Conservation (phyloP, 2,113 vertebrate species). For the Eretmochelys imbricata region DNA sequence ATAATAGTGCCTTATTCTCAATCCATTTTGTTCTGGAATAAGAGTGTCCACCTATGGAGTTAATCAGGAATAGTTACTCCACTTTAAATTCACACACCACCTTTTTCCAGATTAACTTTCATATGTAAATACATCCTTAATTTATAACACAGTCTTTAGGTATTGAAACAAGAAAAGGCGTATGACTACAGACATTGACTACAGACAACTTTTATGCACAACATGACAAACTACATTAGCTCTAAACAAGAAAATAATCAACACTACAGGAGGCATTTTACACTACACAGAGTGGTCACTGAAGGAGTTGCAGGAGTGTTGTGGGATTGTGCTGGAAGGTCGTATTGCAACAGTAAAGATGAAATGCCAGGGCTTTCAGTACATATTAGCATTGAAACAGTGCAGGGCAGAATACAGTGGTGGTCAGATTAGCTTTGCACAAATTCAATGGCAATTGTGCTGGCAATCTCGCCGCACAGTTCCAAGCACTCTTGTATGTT, state of each 20-base stretch:
- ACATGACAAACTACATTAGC: neutral
- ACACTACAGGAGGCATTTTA: neutral
- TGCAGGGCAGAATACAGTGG: neutral
- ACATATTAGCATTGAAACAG: neutral
- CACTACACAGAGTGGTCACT: neutral
- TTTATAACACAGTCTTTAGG: neutral
- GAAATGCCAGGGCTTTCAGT: neutral
- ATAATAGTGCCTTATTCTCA: neutral
- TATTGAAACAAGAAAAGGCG: neutral
- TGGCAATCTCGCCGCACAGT: accelerated
- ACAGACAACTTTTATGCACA: neutral
- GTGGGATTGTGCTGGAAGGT: neutral
- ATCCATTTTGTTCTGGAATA: neutral
- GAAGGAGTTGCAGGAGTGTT: neutral
- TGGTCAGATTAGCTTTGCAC: neutral
- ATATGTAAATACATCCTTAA: neutral
- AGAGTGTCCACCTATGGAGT: neutral
- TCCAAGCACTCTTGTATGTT: accelerated
- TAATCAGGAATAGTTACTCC: neutral
- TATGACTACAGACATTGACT: neutral
- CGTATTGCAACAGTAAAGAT: neutral
- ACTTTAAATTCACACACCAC: neutral
- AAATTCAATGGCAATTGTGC: neutral
- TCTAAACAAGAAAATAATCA: neutral
- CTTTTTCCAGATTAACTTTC: neutral